These are phyloP conservation scores for Turdus rufiventris DNA, from an alignment of 2,113 vertebrate genomes.

Conservation along the genomic window DNA sequence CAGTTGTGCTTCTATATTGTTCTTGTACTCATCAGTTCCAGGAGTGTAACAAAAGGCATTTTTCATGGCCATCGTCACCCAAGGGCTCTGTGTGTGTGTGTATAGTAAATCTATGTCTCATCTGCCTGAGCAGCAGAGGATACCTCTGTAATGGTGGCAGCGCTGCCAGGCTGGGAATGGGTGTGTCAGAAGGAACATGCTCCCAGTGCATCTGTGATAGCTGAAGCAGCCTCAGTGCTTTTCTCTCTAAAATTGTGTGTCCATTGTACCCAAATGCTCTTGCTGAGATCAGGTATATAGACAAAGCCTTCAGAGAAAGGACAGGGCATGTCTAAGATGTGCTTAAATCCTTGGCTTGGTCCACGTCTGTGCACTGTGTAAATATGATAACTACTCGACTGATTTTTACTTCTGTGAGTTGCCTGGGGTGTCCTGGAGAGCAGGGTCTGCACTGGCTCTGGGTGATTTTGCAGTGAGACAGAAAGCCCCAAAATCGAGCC, in stretches of 20 bases:
- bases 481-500: neutral
- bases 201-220: neutral
- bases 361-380: neutral
- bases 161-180: neutral
- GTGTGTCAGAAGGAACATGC: neutral
- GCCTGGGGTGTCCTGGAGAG: constrained; percentile 22
- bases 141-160: neutral
- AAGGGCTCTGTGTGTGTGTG: neutral
- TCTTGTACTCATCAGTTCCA: neutral
- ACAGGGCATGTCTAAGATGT: neutral
- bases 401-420: constrained; percentile 45
- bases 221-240: neutral
- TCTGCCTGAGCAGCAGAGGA: neutral
- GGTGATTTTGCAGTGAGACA: neutral
- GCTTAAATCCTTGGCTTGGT: neutral
- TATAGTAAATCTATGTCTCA: neutral
- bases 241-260: neutral
- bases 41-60: constrained; percentile 11
- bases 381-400: neutral
- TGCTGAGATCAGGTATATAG: neutral
- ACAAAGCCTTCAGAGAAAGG: neutral
- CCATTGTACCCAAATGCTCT: neutral
- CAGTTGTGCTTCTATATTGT: constrained; percentile 9
- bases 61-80: neutral
- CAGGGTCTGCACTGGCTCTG: neutral